Conservation (phyloP, 2,797 vertebrate genomes). For the Jordanella pulchra region DNA sequence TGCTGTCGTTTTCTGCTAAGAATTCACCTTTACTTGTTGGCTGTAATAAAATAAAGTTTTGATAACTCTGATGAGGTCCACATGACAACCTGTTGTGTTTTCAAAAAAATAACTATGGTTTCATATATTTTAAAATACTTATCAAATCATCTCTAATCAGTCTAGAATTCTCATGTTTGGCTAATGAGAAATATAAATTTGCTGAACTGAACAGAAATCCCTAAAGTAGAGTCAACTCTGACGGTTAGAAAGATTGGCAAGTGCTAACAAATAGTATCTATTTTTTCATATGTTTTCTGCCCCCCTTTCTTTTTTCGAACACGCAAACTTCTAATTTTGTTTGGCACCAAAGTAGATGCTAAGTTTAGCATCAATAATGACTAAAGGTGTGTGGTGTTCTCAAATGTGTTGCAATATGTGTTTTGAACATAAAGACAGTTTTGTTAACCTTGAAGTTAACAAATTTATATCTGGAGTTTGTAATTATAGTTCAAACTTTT, state of each 20-base stretch:
- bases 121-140: background rate
- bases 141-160: background rate
- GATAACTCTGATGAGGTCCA: background rate
- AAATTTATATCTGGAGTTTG: too few species aligned
- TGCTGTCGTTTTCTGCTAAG: background rate
- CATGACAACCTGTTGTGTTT: background rate
- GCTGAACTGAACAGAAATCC: too few species aligned
- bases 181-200: background rate
- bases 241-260: background rate
- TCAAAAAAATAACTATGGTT: background rate
- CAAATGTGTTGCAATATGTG: background rate
- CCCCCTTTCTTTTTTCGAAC: background rate
- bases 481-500: too few species aligned
- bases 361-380: background rate
- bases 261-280: background rate
- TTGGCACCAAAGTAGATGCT: background rate
- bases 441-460: too few species aligned
- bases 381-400: background rate
- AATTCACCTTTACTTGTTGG: background rate
- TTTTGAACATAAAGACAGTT: background rate
- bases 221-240: too few species aligned
- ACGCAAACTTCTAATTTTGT: background rate
- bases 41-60: background rate
- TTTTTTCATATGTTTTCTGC: background rate
- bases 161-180: background rate